Evolutionary conservation across 2,797 vertebrate species (phyloP).

Genomic region (Limosa lapponica): DNA sequence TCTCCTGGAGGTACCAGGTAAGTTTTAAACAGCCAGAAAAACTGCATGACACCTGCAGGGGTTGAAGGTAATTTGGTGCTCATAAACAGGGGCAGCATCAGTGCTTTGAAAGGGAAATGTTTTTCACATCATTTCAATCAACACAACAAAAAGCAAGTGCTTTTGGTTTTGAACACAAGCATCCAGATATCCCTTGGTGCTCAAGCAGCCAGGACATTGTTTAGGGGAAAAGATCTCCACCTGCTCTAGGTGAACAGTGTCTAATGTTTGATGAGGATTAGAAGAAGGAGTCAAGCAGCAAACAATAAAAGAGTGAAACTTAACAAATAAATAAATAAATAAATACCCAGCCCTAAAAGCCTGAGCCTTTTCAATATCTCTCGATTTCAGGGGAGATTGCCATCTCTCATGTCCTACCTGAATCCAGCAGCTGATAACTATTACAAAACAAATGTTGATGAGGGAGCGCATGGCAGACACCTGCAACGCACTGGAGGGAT

Average conservation of each 20-base stretch:
- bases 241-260: not conserved
- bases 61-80: not conserved
- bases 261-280: not conserved
- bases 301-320: not conserved
- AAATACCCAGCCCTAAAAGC: not conserved
- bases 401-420: not conserved
- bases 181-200: not conserved
- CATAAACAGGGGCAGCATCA: not conserved
- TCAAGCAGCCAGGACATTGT: not conserved
- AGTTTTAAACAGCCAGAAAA: constrained; percentile 27
- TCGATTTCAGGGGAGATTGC: not conserved
- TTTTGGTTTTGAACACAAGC: not conserved
- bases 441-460: not conserved
- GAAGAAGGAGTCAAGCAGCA: not conserved
- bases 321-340: not conserved
- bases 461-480: not conserved
- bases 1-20: constrained; percentile 5
- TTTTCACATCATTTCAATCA: not conserved
- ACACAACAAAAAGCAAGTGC: accelerated
- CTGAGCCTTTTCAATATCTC: not conserved
- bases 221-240: not conserved
- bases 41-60: not conserved
- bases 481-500: accelerated
- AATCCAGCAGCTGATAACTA: not conserved
- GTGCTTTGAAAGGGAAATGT: not conserved